Base-by-base conservation (phyloP, 1,140 invertebrate species). In the Telenomus remus region DNA sequence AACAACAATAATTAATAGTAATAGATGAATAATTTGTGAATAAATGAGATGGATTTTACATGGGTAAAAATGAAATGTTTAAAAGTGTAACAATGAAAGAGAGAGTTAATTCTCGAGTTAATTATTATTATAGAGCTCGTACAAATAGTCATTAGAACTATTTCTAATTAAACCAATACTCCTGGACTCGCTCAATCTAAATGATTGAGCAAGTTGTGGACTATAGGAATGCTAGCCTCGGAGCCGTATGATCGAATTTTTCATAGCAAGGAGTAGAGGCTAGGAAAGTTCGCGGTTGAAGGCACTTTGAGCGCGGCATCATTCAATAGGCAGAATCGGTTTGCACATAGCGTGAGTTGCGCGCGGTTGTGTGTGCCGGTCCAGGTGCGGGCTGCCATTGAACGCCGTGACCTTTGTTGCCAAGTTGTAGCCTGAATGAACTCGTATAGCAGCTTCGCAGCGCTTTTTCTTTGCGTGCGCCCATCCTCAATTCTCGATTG, bases 401-500 rank as follows among this genome's bases (percentile, higher is more conserved):
- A 64, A 59, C 15, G 37, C 0, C 12, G 50, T 19, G 46, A 35
- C 33, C 59, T 71, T 71, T 71, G 68, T 71, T 57, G 56, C 19
- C 47, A 14, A 46, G 47, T 57, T 57, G 10, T 15, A 55, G 43
- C 56, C 57, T 50, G 59, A 56, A 51, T 71, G 59, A 57, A 64
- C 57, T 59, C 59, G 39, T 61, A 60, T 44, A 48, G 19, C 57
- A 44, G 54, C 16, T n/a, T n/a, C n/a, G n/a, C n/a, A n/a, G 42
- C 33, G 19, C 19, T 27, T 6, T 27, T 6, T 68, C 48, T 43
- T 43, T 57, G 59, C 48, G 59, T 46, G 69, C 54, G 61, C 14
- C 55, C 16, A n/a, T 60, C 19, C 55, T 74, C 71, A 56, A 74
- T 74, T 74, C 55, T 74, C 71, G 63, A 74, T 74, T 74, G 71